Evolutionary conservation across 2,113 vertebrate species (phyloP).

Genomic region (Proterorhinus semilunaris): DNA sequence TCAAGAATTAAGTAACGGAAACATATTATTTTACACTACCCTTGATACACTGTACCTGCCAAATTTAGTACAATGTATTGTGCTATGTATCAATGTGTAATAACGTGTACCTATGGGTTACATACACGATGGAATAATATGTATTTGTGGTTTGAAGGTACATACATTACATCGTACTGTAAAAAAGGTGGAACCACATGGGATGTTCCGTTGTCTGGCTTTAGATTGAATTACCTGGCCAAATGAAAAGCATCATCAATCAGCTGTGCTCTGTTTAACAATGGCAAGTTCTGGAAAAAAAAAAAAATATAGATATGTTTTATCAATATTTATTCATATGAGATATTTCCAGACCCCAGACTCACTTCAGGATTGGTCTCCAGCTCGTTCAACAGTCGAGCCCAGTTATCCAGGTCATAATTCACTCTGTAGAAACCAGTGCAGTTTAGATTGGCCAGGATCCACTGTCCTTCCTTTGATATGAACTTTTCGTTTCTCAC

Average conservation of each 20-base stretch:
- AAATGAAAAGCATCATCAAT: conserved; percentile 89
- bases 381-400: conserved; percentile 76
- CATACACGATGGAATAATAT: too few relatives aligned
- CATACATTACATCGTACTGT: background rate
- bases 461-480: conserved; percentile 62
- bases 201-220: background rate
- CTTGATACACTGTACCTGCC: too few relatives aligned
- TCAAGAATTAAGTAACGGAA: background rate
- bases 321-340: background rate
- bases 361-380: conserved; percentile 49
- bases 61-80: too few relatives aligned
- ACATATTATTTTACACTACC: too few relatives aligned
- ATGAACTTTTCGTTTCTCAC: too few relatives aligned
- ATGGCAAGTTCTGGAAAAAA: conserved; percentile 77
- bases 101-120: too few relatives aligned
- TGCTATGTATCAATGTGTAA: too few relatives aligned
- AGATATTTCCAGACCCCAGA: conserved; percentile 4
- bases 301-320: conserved; percentile 11
- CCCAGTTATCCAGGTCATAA: conserved; percentile 87
- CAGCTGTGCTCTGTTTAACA: conserved; percentile 88
- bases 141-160: too few relatives aligned
- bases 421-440: conserved; percentile 89
- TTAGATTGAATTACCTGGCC: conserved; percentile 70
- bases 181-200: too few relatives aligned
- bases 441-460: conserved; percentile 84